phyloP scores from a whole-genome alignment of 1,140 invertebrate genomes.

The Heliconius nattereri region DNA sequence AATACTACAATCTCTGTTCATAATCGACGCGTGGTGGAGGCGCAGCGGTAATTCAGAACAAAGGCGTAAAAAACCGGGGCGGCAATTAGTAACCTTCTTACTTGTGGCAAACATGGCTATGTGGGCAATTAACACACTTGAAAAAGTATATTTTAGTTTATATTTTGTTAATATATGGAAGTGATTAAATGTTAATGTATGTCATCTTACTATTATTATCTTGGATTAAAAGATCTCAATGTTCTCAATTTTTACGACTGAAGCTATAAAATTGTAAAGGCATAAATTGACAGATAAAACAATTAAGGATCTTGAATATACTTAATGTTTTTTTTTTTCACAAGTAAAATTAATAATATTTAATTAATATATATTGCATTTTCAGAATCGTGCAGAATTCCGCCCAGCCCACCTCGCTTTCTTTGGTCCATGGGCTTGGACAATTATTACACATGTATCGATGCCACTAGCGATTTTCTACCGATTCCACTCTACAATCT shows the following conservation, averaged over 20 bases:
- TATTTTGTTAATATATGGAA: background rate
- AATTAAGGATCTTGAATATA: background rate
- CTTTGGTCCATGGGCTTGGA: constrained; percentile 93
- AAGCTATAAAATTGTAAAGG: background rate
- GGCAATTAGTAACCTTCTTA: constrained; percentile 92
- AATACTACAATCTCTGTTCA: constrained; percentile 90
- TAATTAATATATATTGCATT: background rate
- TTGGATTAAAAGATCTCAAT: background rate
- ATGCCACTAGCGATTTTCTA: constrained; percentile 94
- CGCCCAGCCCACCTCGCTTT: constrained; percentile 90
- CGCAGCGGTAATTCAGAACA: constrained; percentile 84
- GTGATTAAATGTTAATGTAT: background rate
- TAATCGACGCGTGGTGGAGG: constrained; percentile 91
- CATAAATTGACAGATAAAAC: background rate
- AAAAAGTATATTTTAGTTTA: constrained; percentile 81
- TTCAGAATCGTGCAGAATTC: constrained; percentile 87
- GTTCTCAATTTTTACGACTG: background rate
- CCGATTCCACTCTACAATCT: constrained; percentile 96
- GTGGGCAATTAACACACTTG: constrained; percentile 92
- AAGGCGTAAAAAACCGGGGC: constrained; percentile 87
- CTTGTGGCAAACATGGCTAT: constrained; percentile 92
- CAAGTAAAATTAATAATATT: background rate
- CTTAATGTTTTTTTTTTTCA: background rate
- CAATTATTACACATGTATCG: constrained; percentile 92
- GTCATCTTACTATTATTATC: background rate